A percentile compares a stretch with the other conserved stretches of the same genome.
These are phyloP conservation scores for Anastrepha ludens DNA, from an alignment of 1,140 invertebrate species.

Conservation along the genomic window DNA sequence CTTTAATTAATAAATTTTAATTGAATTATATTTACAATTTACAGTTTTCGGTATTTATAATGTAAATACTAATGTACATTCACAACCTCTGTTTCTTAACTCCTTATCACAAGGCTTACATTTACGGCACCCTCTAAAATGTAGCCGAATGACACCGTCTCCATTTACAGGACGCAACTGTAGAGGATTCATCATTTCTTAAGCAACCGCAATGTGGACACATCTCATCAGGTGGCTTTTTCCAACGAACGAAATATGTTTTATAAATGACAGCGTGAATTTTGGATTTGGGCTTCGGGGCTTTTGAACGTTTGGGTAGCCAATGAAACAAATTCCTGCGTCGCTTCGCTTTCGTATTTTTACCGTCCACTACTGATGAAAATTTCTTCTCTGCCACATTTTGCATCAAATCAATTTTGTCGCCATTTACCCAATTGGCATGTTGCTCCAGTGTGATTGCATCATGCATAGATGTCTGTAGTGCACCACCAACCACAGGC, in stretches of 20 bases:
- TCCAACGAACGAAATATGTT: constrained; percentile 69
- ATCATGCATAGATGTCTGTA: background rate
- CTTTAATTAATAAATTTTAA: too few species aligned
- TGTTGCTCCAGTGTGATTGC: constrained; percentile 10
- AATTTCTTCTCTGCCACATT: background rate
- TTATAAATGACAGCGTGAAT: constrained; percentile 67
- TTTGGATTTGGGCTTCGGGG: constrained; percentile 57
- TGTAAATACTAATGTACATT: constrained; percentile 32
- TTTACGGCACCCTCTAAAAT: constrained; percentile 59
- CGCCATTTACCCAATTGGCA: background rate
- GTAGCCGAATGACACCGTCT: constrained; percentile 67
- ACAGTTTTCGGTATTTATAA: background rate
- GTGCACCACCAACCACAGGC: background rate
- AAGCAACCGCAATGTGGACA: constrained; percentile 64
- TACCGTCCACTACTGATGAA: background rate
- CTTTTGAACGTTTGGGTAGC: constrained; percentile 59
- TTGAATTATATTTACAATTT: background rate
- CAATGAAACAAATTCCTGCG: constrained; percentile 61
- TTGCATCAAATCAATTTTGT: background rate
- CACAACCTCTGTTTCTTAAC: constrained; percentile 7
- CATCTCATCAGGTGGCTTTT: constrained; percentile 64
- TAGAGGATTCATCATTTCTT: background rate
- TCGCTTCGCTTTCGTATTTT: background rate
- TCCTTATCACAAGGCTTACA: background rate
- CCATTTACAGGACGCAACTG: constrained; percentile 51